phyloP scores from a whole-genome alignment of 2,888 invertebrate genomes.

The Neocrepidodera transversa region DNA sequence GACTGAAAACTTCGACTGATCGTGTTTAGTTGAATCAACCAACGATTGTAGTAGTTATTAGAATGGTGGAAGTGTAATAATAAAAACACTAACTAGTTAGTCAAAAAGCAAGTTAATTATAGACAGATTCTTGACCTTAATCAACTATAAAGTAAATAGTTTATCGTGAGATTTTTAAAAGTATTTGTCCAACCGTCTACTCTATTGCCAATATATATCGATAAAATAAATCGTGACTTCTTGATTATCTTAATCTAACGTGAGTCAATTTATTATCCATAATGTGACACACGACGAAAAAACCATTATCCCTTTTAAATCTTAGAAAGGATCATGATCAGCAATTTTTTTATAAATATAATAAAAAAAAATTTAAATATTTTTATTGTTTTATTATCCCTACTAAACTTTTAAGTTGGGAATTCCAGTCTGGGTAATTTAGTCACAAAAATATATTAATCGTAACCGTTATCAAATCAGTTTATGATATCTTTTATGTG shows the following conservation, averaged over 20 bases:
- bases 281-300: neutral
- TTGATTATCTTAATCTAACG: neutral
- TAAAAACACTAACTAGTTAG: constrained; percentile 5
- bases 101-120: neutral
- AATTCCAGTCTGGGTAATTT: neutral
- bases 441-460: neutral
- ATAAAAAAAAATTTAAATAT: neutral
- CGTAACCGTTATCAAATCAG: neutral
- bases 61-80: constrained; percentile 14
- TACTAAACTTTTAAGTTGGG: neutral
- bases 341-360: too few relatives aligned
- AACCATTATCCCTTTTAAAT: constrained; percentile 1
- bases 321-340: neutral
- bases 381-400: too few relatives aligned
- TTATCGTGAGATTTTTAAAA: constrained; percentile 1
- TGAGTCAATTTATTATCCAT: neutral
- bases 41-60: constrained; percentile 4
- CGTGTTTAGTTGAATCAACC: constrained; percentile 17
- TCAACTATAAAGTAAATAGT: neutral
- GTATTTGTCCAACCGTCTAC: neutral
- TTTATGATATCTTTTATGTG: neutral
- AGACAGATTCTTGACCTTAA: constrained; percentile 7
- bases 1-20: constrained; percentile 22
- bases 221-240: constrained; percentile 2
- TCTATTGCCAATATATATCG: neutral